Evolutionary conservation across 2,888 invertebrate genomes (phyloP).

Genomic region (Drosophila kambysellisi): DNA sequence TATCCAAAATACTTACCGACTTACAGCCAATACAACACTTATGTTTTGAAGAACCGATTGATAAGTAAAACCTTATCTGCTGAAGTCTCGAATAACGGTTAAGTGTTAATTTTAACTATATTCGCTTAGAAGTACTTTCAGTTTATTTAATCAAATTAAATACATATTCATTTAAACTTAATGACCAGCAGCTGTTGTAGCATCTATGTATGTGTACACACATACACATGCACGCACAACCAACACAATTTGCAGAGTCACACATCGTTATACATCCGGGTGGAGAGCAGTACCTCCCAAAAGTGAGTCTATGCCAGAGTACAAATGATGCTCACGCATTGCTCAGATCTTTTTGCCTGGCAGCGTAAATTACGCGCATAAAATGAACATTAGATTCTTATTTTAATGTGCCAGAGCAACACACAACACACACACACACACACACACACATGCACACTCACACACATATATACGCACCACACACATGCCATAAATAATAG

Average conservation of each 20-base stretch:
- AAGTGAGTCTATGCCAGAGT: constrained; percentile 14
- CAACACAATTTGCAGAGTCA: constrained; percentile 15
- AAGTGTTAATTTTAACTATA: not conserved
- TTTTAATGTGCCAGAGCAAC: constrained; percentile 63
- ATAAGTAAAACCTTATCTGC: not conserved
- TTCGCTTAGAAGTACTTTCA: not conserved
- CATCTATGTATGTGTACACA: not conserved
- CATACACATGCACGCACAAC: not conserved
- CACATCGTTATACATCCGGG: constrained; percentile 36
- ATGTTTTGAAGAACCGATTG: not conserved
- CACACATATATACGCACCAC: constrained; percentile 7
- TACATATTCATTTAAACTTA: constrained; percentile 9
- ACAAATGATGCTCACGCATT: constrained; percentile 35
- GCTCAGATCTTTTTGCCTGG: constrained; percentile 36
- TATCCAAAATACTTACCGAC: not conserved
- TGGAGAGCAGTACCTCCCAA: constrained; percentile 8
- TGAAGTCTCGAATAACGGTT: not conserved
- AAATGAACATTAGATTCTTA: constrained; percentile 81
- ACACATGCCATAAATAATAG: constrained; percentile 64
- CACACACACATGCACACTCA: constrained; percentile 9
- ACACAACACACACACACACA: constrained; percentile 16
- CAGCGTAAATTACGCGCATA: constrained; percentile 79
- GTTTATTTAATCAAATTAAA: not conserved
- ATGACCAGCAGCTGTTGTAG: constrained; percentile 3
- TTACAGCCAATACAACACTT: not conserved